These are phyloP conservation scores for Cydia pomonella DNA, from an alignment of 1,140 invertebrate species.

Conservation along the genomic window DNA sequence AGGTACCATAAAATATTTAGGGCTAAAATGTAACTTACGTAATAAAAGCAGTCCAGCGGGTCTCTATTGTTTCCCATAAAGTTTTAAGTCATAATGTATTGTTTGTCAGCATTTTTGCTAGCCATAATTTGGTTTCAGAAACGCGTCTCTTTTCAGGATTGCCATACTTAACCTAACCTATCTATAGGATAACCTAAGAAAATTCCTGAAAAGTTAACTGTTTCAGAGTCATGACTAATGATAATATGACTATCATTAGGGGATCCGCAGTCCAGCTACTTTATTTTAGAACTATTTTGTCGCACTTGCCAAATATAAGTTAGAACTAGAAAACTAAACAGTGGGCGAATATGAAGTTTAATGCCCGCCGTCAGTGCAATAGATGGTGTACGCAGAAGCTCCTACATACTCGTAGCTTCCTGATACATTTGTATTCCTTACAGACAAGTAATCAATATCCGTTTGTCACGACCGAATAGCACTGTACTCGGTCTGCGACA, in stretches of 20 bases:
- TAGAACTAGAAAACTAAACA: constrained; percentile 38
- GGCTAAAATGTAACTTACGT: not conserved
- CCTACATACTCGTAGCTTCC: constrained; percentile 60
- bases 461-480: constrained; percentile 58
- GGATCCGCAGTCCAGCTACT: not conserved
- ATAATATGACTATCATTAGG: no score
- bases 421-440: constrained; percentile 78
- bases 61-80: no score
- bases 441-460: constrained; percentile 76
- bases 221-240: no score
- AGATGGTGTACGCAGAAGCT: constrained; percentile 54
- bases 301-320: not conserved
- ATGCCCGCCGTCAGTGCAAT: constrained; percentile 67
- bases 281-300: not conserved
- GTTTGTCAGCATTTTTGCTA: no score
- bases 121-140: no score
- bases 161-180: no score
- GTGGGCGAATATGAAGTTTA: constrained; percentile 65
- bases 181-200: no score
- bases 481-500: constrained; percentile 53
- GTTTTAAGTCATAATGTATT: no score
- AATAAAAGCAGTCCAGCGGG: no score
- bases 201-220: no score
- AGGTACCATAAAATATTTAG: no score
- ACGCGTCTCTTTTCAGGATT: no score